Percentiles rank a stretch among this genome's conserved stretches.
These are phyloP conservation scores for Anisognathus igniventris DNA, from an alignment of 2,797 vertebrate genomes.

Conservation along the genomic window DNA sequence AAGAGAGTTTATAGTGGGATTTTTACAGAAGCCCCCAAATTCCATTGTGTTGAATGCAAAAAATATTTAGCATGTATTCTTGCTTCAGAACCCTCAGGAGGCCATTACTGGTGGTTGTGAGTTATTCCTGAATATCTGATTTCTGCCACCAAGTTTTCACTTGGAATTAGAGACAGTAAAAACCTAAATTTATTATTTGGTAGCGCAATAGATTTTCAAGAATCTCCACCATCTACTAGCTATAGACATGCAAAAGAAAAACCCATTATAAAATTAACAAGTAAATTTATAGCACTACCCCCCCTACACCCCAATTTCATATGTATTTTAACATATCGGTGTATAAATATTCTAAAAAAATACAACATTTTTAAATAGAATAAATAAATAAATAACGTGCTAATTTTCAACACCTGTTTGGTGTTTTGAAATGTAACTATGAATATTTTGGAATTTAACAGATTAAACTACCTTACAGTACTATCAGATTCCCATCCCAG, in stretches of 20 bases:
- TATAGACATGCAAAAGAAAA: neutral
- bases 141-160: neutral
- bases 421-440: neutral
- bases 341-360: neutral
- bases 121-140: neutral
- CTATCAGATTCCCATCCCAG: neutral
- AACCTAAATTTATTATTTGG: neutral
- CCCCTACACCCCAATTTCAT: accelerated
- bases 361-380: neutral
- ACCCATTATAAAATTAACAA: accelerated
- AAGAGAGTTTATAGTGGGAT: neutral
- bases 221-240: neutral
- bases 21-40: neutral
- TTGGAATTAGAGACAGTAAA: neutral
- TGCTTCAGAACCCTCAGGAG: neutral
- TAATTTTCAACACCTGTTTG: neutral
- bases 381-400: neutral
- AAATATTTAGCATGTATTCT: neutral
- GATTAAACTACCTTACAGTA: neutral
- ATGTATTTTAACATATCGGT: neutral
- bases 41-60: neutral
- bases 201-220: neutral
- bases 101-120: neutral
- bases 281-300: neutral
- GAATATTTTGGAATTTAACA: neutral